These are phyloP conservation scores for Pherbina coryleti DNA, from an alignment of 2,888 invertebrate species.

Conservation along the genomic window DNA sequence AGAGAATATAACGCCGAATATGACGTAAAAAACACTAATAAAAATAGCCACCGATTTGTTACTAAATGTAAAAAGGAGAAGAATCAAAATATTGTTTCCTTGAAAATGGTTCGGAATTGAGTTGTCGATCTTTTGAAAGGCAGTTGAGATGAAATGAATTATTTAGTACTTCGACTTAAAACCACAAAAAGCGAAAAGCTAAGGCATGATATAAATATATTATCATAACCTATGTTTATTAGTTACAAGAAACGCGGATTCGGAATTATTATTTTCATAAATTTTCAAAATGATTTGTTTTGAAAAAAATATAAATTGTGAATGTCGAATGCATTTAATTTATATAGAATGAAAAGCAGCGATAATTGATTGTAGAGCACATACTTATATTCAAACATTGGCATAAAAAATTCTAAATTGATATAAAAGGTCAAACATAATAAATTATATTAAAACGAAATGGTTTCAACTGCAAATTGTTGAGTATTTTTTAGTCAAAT, in stretches of 20 bases:
- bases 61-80: slow-evolving; percentile 29
- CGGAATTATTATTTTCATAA: too few species aligned
- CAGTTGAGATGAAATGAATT: background rate
- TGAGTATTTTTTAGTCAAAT: slow-evolving; percentile 67
- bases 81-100: slow-evolving; percentile 28
- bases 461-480: slow-evolving; percentile 70
- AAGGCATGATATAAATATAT: background rate
- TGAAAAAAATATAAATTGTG: background rate
- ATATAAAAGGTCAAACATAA: slow-evolving; percentile 22
- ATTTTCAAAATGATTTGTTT: too few species aligned
- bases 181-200: background rate
- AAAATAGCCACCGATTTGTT: slow-evolving; percentile 42
- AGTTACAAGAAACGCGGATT: too few species aligned
- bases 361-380: background rate
- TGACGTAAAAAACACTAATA: slow-evolving; percentile 29
- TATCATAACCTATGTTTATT: too few species aligned
- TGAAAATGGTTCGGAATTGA: background rate
- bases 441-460: slow-evolving; percentile 53
- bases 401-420: slow-evolving; percentile 33
- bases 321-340: slow-evolving; percentile 2
- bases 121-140: background rate
- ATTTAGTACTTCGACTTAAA: background rate
- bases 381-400: too few species aligned
- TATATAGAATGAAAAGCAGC: background rate
- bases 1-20: background rate